Evolutionary conservation across 92 coral and sea anemone genomes (phyloP).

Genomic region (Epizoanthus ramosus): DNA sequence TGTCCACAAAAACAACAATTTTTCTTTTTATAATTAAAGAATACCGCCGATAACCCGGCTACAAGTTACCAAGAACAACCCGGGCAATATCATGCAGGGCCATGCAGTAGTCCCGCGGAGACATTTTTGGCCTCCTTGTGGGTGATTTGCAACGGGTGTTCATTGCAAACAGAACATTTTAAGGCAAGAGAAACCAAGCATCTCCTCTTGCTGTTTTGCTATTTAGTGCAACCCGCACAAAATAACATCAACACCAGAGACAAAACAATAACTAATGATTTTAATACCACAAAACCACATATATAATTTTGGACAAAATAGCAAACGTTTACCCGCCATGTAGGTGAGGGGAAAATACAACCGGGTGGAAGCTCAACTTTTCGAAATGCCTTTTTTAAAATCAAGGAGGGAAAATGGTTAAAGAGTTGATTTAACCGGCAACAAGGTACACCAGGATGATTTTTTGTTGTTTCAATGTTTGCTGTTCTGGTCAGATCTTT

Average conservation of each 20-base stretch:
- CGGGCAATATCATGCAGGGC: not conserved
- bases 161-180: too few relatives aligned
- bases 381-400: not conserved
- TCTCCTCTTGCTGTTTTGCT: too few relatives aligned
- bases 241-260: too few relatives aligned
- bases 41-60: not conserved
- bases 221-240: too few relatives aligned
- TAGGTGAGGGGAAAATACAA: not conserved
- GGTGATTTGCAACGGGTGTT: not conserved
- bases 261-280: too few relatives aligned
- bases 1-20: conserved; percentile 15
- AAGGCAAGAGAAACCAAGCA: too few relatives aligned
- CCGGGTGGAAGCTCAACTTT: not conserved
- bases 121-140: not conserved
- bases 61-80: not conserved
- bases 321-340: not conserved
- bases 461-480: not conserved
- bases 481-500: not conserved
- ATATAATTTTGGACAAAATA: too few relatives aligned
- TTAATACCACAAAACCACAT: too few relatives aligned
- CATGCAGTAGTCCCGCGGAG: too few relatives aligned
- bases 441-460: not conserved
- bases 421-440: not conserved
- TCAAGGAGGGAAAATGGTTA: not conserved
- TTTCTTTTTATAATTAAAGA: not conserved